A percentile compares a stretch with the other conserved stretches of the same genome.
Conservation (phyloP, 2,113 vertebrate genomes). For the Hiodon alosoides region DNA sequence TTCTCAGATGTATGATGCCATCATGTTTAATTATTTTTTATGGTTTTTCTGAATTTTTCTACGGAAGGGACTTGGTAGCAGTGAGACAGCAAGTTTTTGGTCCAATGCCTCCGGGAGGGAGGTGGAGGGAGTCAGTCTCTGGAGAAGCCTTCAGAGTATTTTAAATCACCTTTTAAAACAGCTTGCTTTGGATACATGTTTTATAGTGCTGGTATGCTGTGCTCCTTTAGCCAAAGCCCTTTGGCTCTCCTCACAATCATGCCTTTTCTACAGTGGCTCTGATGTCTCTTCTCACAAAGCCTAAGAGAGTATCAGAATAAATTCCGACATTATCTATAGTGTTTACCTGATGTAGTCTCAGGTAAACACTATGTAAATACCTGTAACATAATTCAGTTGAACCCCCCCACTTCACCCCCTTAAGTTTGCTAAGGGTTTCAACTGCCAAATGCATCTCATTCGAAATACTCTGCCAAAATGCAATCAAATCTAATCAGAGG, state of each 20-base stretch:
- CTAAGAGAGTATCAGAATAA: slow-evolving; percentile 36
- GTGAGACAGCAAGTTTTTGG: too few species aligned
- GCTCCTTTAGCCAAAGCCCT: slow-evolving; percentile 23
- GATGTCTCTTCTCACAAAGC: slow-evolving; percentile 16
- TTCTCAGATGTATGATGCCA: too few species aligned
- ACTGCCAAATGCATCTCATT: too few species aligned
- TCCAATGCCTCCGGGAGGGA: neutral
- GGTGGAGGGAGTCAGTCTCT: slow-evolving; percentile 3
- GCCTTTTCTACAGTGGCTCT: slow-evolving; percentile 8
- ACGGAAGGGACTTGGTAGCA: too few species aligned
- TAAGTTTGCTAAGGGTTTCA: slow-evolving; percentile 7
- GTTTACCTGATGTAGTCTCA: slow-evolving; percentile 5
- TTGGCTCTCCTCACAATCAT: slow-evolving; percentile 14
- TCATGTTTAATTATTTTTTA: too few species aligned
- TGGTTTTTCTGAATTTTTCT: too few species aligned
- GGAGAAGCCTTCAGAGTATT: slow-evolving; percentile 20
- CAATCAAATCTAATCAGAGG: too few species aligned
- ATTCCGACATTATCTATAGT: slow-evolving; percentile 33
- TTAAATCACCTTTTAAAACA: slow-evolving; percentile 36
- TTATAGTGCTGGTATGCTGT: slow-evolving; percentile 31
- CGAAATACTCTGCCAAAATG: too few species aligned
- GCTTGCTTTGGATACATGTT: slow-evolving; percentile 30
- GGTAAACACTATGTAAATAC: neutral
- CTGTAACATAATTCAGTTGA: slow-evolving; percentile 40
- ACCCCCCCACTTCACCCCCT: slow-evolving; percentile 21